Conservation (phyloP, 2,113 vertebrate genomes). For the Platichthys stellatus region DNA sequence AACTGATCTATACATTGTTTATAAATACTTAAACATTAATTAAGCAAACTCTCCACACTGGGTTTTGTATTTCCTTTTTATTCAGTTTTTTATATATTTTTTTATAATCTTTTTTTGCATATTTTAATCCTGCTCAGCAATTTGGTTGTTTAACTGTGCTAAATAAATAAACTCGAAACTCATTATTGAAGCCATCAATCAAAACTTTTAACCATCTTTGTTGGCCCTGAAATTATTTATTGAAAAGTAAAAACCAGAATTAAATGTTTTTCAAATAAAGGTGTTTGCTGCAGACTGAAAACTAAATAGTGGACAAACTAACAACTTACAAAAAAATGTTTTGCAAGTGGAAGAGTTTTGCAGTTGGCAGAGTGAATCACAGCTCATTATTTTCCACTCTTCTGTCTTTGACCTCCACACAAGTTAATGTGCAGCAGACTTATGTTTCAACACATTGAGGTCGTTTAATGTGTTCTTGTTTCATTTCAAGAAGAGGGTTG, state of each 20-base stretch:
- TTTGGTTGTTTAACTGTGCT: background rate
- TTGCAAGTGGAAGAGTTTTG: background rate
- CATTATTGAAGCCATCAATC: too few species aligned
- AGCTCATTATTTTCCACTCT: background rate
- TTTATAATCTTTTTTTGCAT: background rate
- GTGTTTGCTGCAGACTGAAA: background rate
- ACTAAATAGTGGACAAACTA: background rate
- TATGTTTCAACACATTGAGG: conserved; percentile 1
- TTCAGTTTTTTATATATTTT: background rate
- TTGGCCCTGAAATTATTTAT: background rate
- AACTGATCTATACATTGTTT: too few species aligned
- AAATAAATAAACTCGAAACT: too few species aligned
- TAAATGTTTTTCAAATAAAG: background rate
- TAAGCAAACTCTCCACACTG: too few species aligned
- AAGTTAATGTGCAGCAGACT: background rate
- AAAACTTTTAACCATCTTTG: background rate
- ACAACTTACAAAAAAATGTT: background rate
- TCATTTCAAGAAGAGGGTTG: background rate
- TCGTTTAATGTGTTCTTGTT: conserved; percentile 18
- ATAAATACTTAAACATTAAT: too few species aligned
- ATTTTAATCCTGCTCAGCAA: background rate
- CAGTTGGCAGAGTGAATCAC: background rate
- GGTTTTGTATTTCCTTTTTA: background rate
- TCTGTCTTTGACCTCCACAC: background rate
- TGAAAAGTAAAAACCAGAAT: background rate